Base-by-base conservation (phyloP, 2,888 invertebrate genomes). In the Heteromyza rotundicornis region DNA sequence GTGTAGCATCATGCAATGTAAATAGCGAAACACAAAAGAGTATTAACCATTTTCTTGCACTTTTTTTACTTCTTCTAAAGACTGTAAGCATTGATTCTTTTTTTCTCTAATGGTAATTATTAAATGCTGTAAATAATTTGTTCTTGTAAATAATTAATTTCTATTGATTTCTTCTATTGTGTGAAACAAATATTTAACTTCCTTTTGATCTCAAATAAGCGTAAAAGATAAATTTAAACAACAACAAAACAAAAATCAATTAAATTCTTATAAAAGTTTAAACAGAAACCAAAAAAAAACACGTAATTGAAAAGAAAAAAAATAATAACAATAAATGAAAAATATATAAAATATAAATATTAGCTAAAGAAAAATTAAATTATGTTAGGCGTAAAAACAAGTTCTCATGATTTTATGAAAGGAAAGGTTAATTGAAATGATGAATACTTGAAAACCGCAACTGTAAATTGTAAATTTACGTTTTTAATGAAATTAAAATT, bases 121-220 rank as follows among this genome's bases (percentile, higher is more conserved):
- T 47, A 56, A 35, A 23, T 52, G 61, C 14, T 47, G 17, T 60
- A 64, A 64, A 62, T 40, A 40, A n/a, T 40, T 27, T 27, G 27
- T 27, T 7, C 27, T 27, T 40, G 40, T 40, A 40, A 40, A 40
- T 40, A 40, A 40, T 40, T 40, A 40, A 7, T 40, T 7, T 40
- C 40, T 40, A 10, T 10, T 32, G n/a, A n/a, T 32, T 32, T 32
- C n/a, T 63, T 55, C 55, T 59, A 63, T 60, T 56, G 52, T 24
- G 59, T 50, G 51, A 50, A 53, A 60, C 32, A 65, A 59, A 63
- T 67, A 70, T 74, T 78, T 72, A 74, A 75, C 77, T 77, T 76
- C 75, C 77, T 77, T 76, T 77, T 77, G 77, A 77, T 77, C 77
- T 77, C 77, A 75, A 75, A 63, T 55, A 51, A 52, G 55, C 32